Evolutionary conservation across 2,113 vertebrate species (phyloP), one percentile per base, ranked within the genome.

Genomic region (Synchiropus splendidus): DNA sequence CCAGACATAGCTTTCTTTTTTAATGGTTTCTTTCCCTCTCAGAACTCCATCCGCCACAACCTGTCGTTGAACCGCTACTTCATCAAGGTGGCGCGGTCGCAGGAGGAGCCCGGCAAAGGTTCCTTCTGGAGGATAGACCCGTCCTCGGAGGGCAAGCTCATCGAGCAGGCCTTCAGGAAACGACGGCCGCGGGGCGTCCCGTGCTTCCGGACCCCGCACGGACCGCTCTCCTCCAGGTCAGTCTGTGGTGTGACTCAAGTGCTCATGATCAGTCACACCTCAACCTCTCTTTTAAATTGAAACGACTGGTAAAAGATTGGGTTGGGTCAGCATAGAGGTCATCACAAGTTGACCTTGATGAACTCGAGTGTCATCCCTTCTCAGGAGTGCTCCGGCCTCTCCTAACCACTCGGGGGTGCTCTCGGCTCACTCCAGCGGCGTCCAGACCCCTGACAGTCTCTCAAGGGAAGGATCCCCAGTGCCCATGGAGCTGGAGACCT

Each of bases 91-190:
- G 89, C 94, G 1, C 88, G 95, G 62, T 95, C 92, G 62, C 94
- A 98, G 83, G 95, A 99, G 81, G 95, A 99, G 78, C 95, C 95
- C 9, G 95, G 95, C 55, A 99, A 99, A 79, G 95, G 95, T 51
- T 98, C 94, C 4, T 99, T 99, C 86, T 99, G 95, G 95, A 91
- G 93, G 88, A 95, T 99, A 86, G 95, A 99, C 70, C 93, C 95
- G 33, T 89, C 92, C 49, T 97, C 93, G 2, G 92, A 97, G 81
- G 83, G 86, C 78, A 99, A 98, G 79, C 86, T 99, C 54, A 85
- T 94, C 64, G 95, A 98, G 79, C 95, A 99, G 87, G 92, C 95
- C 62, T 99, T 99, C 78, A 88, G 95, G 83, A 99, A 98, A 84
- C 88, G 95, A 80, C 84, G 93, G 85, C 94, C 94, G 34, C 85